Evolutionary conservation across 2,113 vertebrate genomes (phyloP).

Genomic region (human (Homo sapiens)): GRCh38 chr14:98823501-98824000

Average conservation of each 20-base stretch:
- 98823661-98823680: fast-evolving
- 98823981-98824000: not conserved
- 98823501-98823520: fast-evolving
- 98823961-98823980: not conserved
- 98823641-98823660: not conserved
- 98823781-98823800: not conserved
- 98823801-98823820: fast-evolving
- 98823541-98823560: not conserved
- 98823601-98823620: not conserved
- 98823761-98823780: not conserved
- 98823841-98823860: fast-evolving
- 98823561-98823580: not conserved
- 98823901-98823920: not conserved
- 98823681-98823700: not conserved
- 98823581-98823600: not conserved
- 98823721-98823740: too few species aligned
- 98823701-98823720: not conserved
- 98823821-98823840: not conserved
- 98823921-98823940: not conserved
- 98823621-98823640: too few species aligned
- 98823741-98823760: not conserved
- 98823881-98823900: fast-evolving
- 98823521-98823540: not conserved
- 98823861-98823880: fast-evolving
- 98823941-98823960: not conserved